Base-by-base conservation (phyloP, 2,888 invertebrate species). In the Xestia ashworthii region DNA sequence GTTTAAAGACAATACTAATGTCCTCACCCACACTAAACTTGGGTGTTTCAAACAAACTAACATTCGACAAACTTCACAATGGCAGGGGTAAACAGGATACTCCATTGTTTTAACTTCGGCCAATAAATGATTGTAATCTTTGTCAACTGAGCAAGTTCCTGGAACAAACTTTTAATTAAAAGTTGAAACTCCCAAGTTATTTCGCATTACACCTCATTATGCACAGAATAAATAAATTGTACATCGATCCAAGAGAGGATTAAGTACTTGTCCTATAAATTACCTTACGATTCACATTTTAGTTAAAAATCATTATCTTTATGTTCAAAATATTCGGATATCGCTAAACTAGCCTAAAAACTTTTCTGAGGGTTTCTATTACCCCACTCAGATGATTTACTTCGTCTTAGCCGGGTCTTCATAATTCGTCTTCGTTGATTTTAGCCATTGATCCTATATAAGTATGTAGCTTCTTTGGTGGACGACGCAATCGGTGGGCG, bases 51-150 rank as follows among this genome's bases (percentile, higher is more conserved):
- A 86, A 82, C 87, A 78, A 87, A 86, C 81, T 79, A 81, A 84
- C 85, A 80, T 84, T 86, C 84, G 78, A 77, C 73, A 82, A 88
- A 87, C 88, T 88, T 87, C 66, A 83, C 84, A 87, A 88, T 83
- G 79, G 76, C 80, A 87, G 71, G 86, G 81, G 87, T 89, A 84
- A 89, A 85, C 84, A 84, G 83, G 85, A 88, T 83, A 86, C 75
- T 64, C 87, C 82, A 86, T 88, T 88, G 88, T 88, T 86, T 86
- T 74, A 88, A 88, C 87, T 88, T 87, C 73, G 44, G 69, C 80
- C 84, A 86, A 88, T 88, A 87, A 88, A 82, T 88, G 88, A 88
- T 88, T 84, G 87, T 84, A 86, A 88, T 88, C 88, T 88, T 85
- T 78, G 86, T 74, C 80, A 80, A 68, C 76, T 68, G 71, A 71